Percentiles rank a stretch among this genome's conserved stretches.
Conservation (phyloP, 2,888 invertebrate genomes). For the Drosophila monieri region DNA sequence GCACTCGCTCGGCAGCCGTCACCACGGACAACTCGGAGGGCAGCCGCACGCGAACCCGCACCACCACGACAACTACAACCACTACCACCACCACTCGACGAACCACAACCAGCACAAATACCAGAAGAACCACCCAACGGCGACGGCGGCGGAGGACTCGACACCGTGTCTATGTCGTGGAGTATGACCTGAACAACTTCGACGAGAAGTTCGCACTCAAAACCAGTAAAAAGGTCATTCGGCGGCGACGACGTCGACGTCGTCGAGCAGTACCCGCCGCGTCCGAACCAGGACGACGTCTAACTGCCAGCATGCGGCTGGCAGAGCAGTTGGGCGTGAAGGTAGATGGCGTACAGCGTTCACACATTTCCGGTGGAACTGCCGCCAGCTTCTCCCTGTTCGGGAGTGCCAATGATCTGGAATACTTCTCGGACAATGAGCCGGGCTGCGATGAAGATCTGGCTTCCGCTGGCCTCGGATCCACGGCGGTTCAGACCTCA, state of each 20-base stretch:
- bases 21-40: slow-evolving; percentile 51
- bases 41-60: slow-evolving; percentile 57
- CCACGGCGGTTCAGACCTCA: slow-evolving; percentile 83
- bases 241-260: slow-evolving; percentile 79
- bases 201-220: slow-evolving; percentile 87
- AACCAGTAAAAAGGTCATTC: slow-evolving; percentile 85
- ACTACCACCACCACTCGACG: slow-evolving; percentile 57
- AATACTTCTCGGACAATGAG: slow-evolving; percentile 87
- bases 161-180: slow-evolving; percentile 87
- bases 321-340: slow-evolving; percentile 81
- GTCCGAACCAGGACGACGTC: slow-evolving; percentile 36
- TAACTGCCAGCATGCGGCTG: slow-evolving; percentile 79
- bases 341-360: slow-evolving; percentile 56
- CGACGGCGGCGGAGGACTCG: slow-evolving; percentile 82
- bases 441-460: slow-evolving; percentile 79
- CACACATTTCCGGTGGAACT: slow-evolving; percentile 60
- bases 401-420: slow-evolving; percentile 88
- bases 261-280: slow-evolving; percentile 19
- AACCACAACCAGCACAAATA: slow-evolving; percentile 64
- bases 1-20: slow-evolving; percentile 64
- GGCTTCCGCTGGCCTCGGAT: slow-evolving; percentile 74
- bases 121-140: slow-evolving; percentile 45
- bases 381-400: slow-evolving; percentile 86
- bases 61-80: slow-evolving; percentile 57
- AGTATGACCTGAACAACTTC: slow-evolving; percentile 87